A percentile compares a stretch with the other conserved stretches of the same genome.
Evolutionary conservation across 2,113 vertebrate genomes (phyloP).

Genomic region (Rhineura floridana): DNA sequence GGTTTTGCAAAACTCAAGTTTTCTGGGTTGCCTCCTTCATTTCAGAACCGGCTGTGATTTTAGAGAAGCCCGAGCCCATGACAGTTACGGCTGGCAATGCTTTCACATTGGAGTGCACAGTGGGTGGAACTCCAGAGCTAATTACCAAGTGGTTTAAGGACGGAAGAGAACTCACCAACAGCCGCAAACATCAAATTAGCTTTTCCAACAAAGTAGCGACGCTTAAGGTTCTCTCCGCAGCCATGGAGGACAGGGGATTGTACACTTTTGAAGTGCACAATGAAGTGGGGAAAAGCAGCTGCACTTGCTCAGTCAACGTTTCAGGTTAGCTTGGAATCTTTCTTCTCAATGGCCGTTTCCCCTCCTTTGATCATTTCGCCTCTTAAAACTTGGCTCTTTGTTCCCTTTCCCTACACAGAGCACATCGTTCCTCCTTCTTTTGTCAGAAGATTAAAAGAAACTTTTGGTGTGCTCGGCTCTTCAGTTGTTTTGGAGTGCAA

Average conservation of each 20-base stretch:
- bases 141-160: slow-evolving; percentile 95
- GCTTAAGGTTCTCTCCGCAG: slow-evolving; percentile 90
- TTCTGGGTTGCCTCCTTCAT: slow-evolving; percentile 64
- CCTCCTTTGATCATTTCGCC: rapidly evolving
- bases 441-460: slow-evolving; percentile 89
- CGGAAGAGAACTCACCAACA: slow-evolving; percentile 86
- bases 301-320: slow-evolving; percentile 89
- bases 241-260: slow-evolving; percentile 87
- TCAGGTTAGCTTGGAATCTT: slow-evolving; percentile 82
- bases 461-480: slow-evolving; percentile 78
- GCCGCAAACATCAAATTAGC: slow-evolving; percentile 91
- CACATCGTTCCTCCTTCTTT: slow-evolving; percentile 91
- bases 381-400: slow-evolving; percentile 47
- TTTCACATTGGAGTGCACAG: slow-evolving; percentile 88
- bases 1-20: slow-evolving; percentile 5
- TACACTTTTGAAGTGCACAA: slow-evolving; percentile 94
- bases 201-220: slow-evolving; percentile 87
- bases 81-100: slow-evolving; percentile 91
- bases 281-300: slow-evolving; percentile 93
- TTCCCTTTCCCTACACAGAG: slow-evolving; percentile 79
- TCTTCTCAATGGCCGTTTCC: slow-evolving; percentile 18
- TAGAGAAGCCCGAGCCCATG: slow-evolving; percentile 92
- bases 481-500: slow-evolving; percentile 89
- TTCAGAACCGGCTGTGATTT: slow-evolving; percentile 93
- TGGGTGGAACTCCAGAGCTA: slow-evolving; percentile 92